Evolutionary conservation across 2,797 vertebrate genomes (phyloP).

Genomic region (Cyclura pinguis): DNA sequence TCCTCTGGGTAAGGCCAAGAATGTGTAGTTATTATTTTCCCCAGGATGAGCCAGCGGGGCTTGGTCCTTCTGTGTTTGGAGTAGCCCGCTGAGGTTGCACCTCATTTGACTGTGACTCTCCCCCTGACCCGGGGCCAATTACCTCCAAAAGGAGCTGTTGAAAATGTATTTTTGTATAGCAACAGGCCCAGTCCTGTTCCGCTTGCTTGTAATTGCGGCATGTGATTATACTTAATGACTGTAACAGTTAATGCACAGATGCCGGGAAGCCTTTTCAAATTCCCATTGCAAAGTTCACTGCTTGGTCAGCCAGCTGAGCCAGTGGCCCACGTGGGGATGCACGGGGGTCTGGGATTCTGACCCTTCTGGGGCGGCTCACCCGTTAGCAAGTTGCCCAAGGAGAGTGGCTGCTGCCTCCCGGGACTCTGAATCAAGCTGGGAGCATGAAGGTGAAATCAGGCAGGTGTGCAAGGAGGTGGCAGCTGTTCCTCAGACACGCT

Average conservation of each 20-base stretch:
- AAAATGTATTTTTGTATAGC: background rate
- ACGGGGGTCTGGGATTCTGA: no score
- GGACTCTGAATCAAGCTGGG: background rate
- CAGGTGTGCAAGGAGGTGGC: background rate
- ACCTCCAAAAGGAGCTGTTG: background rate
- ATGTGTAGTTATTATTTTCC: no score
- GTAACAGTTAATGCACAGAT: constrained; percentile 40
- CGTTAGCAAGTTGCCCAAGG: background rate
- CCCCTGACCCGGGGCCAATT: background rate
- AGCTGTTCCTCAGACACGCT: no score
- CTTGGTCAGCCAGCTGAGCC: background rate
- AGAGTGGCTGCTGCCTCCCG: no score
- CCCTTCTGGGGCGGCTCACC: background rate
- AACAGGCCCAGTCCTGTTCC: background rate
- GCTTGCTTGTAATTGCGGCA: background rate
- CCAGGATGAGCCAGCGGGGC: background rate
- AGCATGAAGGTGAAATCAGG: no score
- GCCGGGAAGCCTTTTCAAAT: background rate
- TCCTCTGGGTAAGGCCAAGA: no score
- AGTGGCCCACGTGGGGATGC: background rate
- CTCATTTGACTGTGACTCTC: background rate
- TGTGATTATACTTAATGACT: constrained; percentile 48
- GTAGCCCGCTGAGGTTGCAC: no score
- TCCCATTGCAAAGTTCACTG: background rate
- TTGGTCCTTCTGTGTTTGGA: background rate